Base-by-base conservation (phyloP, 92 coral and sea anemone species). In the Epizoanthus fatuus region DNA sequence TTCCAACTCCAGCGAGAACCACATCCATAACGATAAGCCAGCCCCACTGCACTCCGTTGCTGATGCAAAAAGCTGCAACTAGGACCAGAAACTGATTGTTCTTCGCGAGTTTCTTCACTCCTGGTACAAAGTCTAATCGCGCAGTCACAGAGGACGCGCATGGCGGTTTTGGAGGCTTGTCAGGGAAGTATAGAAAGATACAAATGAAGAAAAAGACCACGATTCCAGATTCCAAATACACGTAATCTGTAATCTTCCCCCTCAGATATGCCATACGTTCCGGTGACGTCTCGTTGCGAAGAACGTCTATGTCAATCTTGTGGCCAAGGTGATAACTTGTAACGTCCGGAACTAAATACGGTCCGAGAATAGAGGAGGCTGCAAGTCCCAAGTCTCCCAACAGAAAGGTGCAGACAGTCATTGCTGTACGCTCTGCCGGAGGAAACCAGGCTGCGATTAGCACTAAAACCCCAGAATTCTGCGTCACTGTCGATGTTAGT, bases 21-120 rank as follows among this genome's bases (percentile, higher is more conserved):
- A 77, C 82, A 62, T 77, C 82, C 82, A 77, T 77, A 22, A 77
- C 69, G 5, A 60, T 77, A 5, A 77, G 82, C 82, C 82, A 77
- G 29, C 82, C 82, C 82, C 82, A 77, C 44, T 77, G 82, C 7
- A 77, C 82, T 19, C 82, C 82, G 44, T 77, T 77, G 22, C 57
- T 14, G 29, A 77, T 17, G 16, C 70, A 77, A 69, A 42, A 77
- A 14, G 40, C 55, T 2, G 25, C 56, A 16, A 59, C 57, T 52
- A 77, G 17, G 71, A 77, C 22, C 42, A 77, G 32, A 11, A 40
- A 77, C 10, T 77, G 42, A 1, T n/a, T n/a, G 58, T 77, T 77
- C 65, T 17, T 20, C 15, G 17, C 22, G 7, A 77, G 82, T n/a
- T 13, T 59, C 47, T 60, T 77, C 13, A 77, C 32, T 10, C 82